Evolutionary conservation across 2,113 vertebrate genomes (phyloP).

Genomic region (Pedetes capensis): DNA sequence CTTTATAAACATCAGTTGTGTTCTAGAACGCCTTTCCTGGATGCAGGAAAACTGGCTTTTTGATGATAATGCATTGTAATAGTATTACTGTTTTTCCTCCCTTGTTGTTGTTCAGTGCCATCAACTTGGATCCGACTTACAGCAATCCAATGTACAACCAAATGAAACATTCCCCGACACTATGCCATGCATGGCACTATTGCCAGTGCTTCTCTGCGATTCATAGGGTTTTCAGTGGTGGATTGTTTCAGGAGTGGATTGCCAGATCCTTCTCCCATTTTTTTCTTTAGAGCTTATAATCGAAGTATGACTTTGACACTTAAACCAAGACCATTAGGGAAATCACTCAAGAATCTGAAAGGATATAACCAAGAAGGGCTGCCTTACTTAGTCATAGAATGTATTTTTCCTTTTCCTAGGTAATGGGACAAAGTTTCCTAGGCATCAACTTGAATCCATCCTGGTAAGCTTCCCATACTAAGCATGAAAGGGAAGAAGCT

Average conservation of each 20-base stretch:
- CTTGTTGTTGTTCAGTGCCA: too few species aligned
- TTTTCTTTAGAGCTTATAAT: background rate
- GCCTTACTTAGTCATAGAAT: background rate
- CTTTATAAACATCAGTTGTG: background rate
- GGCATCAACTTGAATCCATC: background rate
- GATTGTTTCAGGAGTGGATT: too few species aligned
- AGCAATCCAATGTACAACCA: too few species aligned
- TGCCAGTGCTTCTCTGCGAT: too few species aligned
- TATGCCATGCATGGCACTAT: too few species aligned
- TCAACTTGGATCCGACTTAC: too few species aligned
- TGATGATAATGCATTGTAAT: background rate
- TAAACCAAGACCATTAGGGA: background rate
- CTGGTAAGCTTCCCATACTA: background rate
- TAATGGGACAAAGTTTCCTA: background rate
- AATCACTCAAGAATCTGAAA: background rate
- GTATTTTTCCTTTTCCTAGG: background rate
- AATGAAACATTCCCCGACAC: too few species aligned
- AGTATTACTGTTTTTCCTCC: background rate
- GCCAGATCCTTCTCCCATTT: too few species aligned
- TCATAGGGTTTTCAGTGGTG: too few species aligned
- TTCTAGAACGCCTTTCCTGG: background rate
- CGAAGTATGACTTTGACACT: background rate
- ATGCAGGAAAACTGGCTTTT: background rate
- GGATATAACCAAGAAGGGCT: background rate
- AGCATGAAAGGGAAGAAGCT: background rate